Percentiles rank a stretch among this genome's conserved stretches.
Conservation (phyloP, 2,888 invertebrate genomes). For the Drosophila falleni region DNA sequence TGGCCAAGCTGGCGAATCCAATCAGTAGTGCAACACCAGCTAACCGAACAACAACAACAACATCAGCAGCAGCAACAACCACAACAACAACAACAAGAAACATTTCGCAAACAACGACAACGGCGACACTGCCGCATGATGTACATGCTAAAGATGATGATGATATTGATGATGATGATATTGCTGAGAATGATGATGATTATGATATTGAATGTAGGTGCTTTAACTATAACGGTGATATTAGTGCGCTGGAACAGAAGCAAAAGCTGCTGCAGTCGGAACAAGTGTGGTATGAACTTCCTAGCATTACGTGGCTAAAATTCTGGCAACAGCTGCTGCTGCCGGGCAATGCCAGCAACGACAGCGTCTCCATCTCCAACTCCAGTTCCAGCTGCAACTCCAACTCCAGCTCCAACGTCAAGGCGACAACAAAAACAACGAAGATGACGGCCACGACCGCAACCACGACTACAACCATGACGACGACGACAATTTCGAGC, state of each 20-base stretch:
- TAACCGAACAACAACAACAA: slow-evolving; percentile 14
- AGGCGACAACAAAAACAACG: slow-evolving; percentile 54
- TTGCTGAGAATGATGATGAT: slow-evolving; percentile 29
- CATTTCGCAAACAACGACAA: slow-evolving; percentile 80
- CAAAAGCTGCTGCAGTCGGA: slow-evolving; percentile 24
- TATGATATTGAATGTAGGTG: slow-evolving; percentile 81
- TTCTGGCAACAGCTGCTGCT: slow-evolving; percentile 72
- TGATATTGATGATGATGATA: slow-evolving; percentile 52
- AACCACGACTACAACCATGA: slow-evolving; percentile 23
- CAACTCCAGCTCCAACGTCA: slow-evolving; percentile 27
- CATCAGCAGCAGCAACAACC: neutral
- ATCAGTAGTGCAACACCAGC: slow-evolving; percentile 48
- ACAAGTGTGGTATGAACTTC: slow-evolving; percentile 59
- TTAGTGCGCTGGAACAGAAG: slow-evolving; percentile 69
- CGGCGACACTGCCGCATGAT: slow-evolving; percentile 46
- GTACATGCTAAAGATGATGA: slow-evolving; percentile 23
- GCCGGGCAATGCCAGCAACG: slow-evolving; percentile 36
- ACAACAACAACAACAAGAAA: slow-evolving; percentile 35
- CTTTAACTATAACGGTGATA: slow-evolving; percentile 83
- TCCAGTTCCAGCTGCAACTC: slow-evolving; percentile 14
- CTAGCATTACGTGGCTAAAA: slow-evolving; percentile 77
- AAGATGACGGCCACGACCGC: slow-evolving; percentile 31
- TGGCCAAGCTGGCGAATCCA: slow-evolving; percentile 54
- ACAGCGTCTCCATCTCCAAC: slow-evolving; percentile 22
- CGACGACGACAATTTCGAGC: slow-evolving; percentile 14